These are phyloP conservation scores for Plagodis pulveraria DNA, from an alignment of 2,888 invertebrate species.

Conservation along the genomic window DNA sequence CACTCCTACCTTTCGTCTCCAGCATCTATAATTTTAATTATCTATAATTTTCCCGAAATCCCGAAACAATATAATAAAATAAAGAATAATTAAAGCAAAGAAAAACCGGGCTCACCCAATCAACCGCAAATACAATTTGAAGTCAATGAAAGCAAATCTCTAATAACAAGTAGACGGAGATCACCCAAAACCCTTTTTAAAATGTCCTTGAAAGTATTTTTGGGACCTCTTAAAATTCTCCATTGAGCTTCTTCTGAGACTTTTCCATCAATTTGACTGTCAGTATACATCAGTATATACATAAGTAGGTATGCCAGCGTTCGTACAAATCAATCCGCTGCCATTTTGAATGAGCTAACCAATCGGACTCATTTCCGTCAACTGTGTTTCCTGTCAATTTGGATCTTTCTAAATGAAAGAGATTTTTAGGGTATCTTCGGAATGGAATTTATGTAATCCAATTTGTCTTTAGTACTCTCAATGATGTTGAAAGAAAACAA, in stretches of 20 bases:
- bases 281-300: conserved; percentile 13
- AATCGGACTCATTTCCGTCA: conserved; percentile 20
- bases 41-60: no score
- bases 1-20: no score
- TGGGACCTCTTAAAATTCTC: neutral
- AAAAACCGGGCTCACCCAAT: no score
- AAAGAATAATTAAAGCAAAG: no score
- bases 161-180: neutral
- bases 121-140: no score
- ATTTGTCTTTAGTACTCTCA: no score
- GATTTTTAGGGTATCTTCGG: neutral
- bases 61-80: no score
- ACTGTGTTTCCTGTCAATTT: conserved; percentile 27
- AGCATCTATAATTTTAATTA: no score
- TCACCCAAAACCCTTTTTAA: neutral
- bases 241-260: conserved; percentile 9
- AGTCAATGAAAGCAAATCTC: neutral
- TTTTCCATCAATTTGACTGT: conserved; percentile 18
- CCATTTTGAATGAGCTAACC: conserved; percentile 11
- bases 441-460: no score
- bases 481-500: no score
- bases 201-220: neutral
- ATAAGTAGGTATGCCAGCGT: neutral
- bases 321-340: conserved; percentile 11
- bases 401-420: conserved; percentile 9